Conservation (phyloP, 2,113 vertebrate species). For the Nyctibius bracteatus region DNA sequence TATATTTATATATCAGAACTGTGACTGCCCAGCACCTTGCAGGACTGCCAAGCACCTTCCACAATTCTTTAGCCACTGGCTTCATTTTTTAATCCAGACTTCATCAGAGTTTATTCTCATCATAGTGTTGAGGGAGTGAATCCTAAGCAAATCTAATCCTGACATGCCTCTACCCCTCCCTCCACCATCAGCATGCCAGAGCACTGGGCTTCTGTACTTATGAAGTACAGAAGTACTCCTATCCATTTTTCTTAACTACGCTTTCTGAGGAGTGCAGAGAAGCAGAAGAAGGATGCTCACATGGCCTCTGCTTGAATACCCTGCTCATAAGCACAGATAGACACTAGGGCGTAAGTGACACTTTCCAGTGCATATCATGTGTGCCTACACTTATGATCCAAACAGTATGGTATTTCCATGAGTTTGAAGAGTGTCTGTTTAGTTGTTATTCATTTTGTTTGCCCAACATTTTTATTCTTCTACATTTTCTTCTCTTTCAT, state of each 20-base stretch:
- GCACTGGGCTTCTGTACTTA: background rate
- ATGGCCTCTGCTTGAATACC: constrained; percentile 51
- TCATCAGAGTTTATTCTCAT: background rate
- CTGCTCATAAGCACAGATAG: background rate
- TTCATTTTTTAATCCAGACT: background rate
- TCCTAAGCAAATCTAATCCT: background rate
- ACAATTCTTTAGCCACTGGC: background rate
- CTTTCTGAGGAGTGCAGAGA: background rate
- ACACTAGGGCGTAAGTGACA: background rate
- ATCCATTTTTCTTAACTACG: background rate
- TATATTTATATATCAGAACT: background rate
- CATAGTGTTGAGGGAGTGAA: background rate
- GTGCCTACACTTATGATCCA: background rate
- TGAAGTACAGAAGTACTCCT: background rate
- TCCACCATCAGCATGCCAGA: background rate
- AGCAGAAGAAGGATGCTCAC: constrained; percentile 42
- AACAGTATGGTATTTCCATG: background rate
- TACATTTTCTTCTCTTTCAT: constrained; percentile 2
- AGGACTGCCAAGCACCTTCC: background rate
- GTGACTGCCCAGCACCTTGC: background rate
- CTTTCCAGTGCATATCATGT: background rate
- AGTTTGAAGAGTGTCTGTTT: background rate
- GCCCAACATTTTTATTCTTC: background rate
- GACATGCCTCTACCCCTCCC: background rate
- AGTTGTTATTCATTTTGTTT: background rate